Conservation (phyloP, 2,113 vertebrate genomes). For the Ondatra zibethicus region DNA sequence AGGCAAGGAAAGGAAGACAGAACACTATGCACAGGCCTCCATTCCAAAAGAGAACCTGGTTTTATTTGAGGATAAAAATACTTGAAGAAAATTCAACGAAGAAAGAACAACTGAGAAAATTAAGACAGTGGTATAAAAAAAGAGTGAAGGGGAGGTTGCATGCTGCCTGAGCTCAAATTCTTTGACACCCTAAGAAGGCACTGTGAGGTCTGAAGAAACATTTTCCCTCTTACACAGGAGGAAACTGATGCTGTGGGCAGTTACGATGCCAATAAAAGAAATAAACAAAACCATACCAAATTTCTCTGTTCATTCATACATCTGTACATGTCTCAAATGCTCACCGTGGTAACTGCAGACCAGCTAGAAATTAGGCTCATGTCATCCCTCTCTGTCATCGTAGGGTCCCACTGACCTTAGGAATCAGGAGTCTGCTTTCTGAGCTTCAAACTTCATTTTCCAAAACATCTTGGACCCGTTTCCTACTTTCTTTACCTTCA, state of each 20-base stretch:
- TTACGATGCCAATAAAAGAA: neutral
- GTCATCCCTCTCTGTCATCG: no score
- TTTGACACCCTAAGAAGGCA: neutral
- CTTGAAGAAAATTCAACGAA: neutral
- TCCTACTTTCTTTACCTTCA: neutral
- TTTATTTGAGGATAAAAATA: constrained; percentile 34
- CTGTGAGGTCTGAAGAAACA: neutral
- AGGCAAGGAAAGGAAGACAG: neutral
- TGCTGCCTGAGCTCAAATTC: neutral
- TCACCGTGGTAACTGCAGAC: neutral
- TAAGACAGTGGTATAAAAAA: neutral
- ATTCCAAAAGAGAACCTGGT: constrained; percentile 17
- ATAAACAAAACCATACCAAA: neutral
- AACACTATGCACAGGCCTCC: constrained; percentile 3
- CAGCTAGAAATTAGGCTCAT: neutral
- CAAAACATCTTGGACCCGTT: neutral
- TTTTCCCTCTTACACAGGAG: neutral
- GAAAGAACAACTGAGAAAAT: neutral
- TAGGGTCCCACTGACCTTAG: neutral
- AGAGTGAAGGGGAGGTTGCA: fast-evolving
- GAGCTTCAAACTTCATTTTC: neutral
- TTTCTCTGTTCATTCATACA: no score
- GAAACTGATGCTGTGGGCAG: neutral
- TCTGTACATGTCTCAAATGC: no score
- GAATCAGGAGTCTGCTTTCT: neutral